Evolutionary conservation across 2,888 invertebrate genomes (phyloP), one percentile per base, ranked within the genome.

Genomic region (Agonopterix subpropinquella): DNA sequence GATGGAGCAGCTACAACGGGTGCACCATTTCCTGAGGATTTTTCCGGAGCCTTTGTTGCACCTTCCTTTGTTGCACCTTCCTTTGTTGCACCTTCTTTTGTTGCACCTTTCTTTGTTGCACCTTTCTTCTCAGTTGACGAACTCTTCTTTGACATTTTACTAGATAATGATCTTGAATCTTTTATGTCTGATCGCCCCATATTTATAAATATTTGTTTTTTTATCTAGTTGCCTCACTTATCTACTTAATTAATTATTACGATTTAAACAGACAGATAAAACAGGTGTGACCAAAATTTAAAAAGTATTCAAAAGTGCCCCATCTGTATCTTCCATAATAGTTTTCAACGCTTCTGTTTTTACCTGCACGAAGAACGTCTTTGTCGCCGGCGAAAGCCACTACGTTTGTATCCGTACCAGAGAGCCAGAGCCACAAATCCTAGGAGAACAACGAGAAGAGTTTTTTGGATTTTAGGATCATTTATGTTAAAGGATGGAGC

Each of bases 121-220:
- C n/a, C 28, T 28, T 28, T 28, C 52, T 62, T 48, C n/a, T 50
- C 47, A 1, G 67, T 4, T 39, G 39, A 58, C 28, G 61, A 51
- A 44, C 57, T 61, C 54, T n/a, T n/a, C n/a, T 67, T 46, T 41
- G 61, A 54, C 67, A 73, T 62, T 57, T 54, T 70, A 4, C 53
- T 11, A 10, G 64, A 56, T n/a, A n/a, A n/a, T 11, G 71, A 68
- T 51, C 47, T 57, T 13, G 52, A 48, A 47, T 69, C 61, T 28
- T 28, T 28, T 28, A 28, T 1, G 11, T 51, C 54, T 48, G 65
- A 36, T 52, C 68, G 64, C 36, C 72, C 72, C 73, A 77, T 74
- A 1, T 28, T 28, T 55, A 57, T 57, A 0, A 39, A 39, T n/a
- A n/a, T 9, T n/a, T 39, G n/a, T 39, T 39, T 8, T n/a, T 39